Conservation (phyloP, 2,797 vertebrate species). For the Pyrocephalus nanus region DNA sequence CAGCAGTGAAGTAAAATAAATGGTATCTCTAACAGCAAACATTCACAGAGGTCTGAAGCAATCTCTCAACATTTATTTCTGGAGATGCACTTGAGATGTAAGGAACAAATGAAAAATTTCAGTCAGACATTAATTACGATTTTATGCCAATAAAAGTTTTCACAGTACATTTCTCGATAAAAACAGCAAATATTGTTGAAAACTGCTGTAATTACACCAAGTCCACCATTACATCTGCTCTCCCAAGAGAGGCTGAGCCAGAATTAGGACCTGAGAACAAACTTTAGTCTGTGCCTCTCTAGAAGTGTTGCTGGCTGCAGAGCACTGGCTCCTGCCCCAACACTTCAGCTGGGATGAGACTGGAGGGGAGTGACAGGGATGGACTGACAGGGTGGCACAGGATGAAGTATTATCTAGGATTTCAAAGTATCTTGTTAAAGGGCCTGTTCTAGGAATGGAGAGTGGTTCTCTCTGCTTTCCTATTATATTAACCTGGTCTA, state of each 20-base stretch:
- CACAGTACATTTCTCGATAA: neutral
- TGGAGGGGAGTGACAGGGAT: neutral
- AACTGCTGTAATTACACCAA: neutral
- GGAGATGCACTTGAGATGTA: neutral
- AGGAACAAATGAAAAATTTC: neutral
- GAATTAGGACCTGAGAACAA: neutral
- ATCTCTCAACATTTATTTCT: neutral
- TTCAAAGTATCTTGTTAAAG: neutral
- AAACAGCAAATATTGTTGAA: neutral
- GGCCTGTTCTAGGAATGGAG: neutral
- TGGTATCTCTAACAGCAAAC: neutral
- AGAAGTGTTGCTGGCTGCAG: neutral
- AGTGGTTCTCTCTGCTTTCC: neutral
- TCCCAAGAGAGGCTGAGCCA: neutral
- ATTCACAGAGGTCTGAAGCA: neutral
- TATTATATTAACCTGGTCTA: rapidly evolving
- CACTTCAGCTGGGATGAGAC: neutral
- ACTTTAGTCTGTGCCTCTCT: neutral
- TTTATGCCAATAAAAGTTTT: neutral
- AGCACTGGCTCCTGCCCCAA: neutral
- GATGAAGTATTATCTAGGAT: neutral
- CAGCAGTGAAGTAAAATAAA: constrained; percentile 2
- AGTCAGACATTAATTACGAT: neutral
- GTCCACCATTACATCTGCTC: neutral
- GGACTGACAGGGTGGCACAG: rapidly evolving